Conservation (phyloP, 53 echinoderm and acorn worm species). For the Patiria pectinifera region DNA sequence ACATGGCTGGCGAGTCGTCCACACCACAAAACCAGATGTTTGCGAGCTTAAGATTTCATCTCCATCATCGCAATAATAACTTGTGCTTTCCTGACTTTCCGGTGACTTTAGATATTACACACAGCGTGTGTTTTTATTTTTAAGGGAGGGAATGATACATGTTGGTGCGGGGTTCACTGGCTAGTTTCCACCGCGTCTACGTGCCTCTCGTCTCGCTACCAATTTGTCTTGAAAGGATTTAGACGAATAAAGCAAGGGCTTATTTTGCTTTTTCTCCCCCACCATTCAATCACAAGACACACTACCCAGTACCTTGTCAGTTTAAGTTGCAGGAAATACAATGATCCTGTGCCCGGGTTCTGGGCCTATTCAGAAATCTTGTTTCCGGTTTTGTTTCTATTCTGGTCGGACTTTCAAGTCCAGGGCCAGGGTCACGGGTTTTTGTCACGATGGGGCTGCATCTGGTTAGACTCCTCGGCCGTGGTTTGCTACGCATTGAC, state of each 20-base stretch:
- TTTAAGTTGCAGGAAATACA: conserved; percentile 48
- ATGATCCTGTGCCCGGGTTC: conserved; percentile 20
- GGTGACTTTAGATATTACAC: background rate
- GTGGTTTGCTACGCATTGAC: background rate
- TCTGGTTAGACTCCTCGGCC: conserved; percentile 12
- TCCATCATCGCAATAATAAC: conserved; percentile 41
- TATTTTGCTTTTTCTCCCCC: background rate
- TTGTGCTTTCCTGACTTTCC: conserved; percentile 24
- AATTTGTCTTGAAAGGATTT: conserved; percentile 48
- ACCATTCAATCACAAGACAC: conserved; percentile 36
- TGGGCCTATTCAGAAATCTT: background rate
- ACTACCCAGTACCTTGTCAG: conserved; percentile 21
- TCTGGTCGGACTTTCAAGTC: conserved; percentile 12
- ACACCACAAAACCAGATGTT: conserved; percentile 58
- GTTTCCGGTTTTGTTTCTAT: conserved; percentile 28
- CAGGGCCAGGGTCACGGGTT: conserved; percentile 41
- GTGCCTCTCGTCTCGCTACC: conserved; percentile 14
- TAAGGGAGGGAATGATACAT: background rate
- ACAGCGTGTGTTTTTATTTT: background rate
- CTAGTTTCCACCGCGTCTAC: background rate
- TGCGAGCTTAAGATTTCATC: conserved; percentile 27
- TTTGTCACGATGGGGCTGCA: background rate
- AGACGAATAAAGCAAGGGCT: conserved; percentile 40
- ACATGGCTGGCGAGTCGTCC: conserved; percentile 21
- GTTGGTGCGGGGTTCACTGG: background rate